Base-by-base conservation (phyloP, 2,888 invertebrate species). In the Hemicrepidius hirtus region DNA sequence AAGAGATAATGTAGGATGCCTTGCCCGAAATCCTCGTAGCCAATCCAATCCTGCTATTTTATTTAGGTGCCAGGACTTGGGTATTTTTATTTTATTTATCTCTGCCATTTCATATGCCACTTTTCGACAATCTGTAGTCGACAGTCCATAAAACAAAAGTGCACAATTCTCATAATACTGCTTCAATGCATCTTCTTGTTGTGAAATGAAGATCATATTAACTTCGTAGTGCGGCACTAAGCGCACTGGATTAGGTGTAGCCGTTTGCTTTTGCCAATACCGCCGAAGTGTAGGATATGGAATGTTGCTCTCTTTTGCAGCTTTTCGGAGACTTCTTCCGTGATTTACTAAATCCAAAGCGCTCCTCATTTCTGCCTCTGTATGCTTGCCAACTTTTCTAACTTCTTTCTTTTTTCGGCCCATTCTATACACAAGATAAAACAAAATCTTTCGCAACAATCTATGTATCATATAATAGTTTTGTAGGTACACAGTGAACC, bases 101-200 rank as follows among this genome's bases (percentile, higher is more conserved):
- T 55, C 65, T 13, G 74, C 77, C 49, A 75, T 59, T 67, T 78
- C 67, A 72, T 69, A 78, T 20, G 75, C 76, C 44, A 77, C 68
- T 62, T 63, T 24, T 24, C 24, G 24, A n/a, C 24, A 24, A 24
- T 24, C 24, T 24, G 24, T 24, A 24, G 24, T 24, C 35, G n/a
- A 35, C 21, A 37, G 12, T 20, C 28, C 66, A 46, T 55, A 66
- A 66, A 63, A 63, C 16, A 63, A 13, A 16, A 32, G 12, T 5
- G 49, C 65, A 13, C 67, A 67, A 24, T 57, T 40, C 35, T 57
- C 37, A 37, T 46, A 57, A 32, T 67, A 67, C 13, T 55, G 12
- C 35, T 57, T 41, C 35, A 35, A 24, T 21, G 18, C 21, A 7
- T 28, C 44, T 44, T 63, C 44, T 63, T 63, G 28, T 21, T 41